Evolutionary conservation across 2,888 invertebrate genomes (phyloP), one percentile per base, ranked within the genome.

Genomic region (Prenolepis imparis): DNA sequence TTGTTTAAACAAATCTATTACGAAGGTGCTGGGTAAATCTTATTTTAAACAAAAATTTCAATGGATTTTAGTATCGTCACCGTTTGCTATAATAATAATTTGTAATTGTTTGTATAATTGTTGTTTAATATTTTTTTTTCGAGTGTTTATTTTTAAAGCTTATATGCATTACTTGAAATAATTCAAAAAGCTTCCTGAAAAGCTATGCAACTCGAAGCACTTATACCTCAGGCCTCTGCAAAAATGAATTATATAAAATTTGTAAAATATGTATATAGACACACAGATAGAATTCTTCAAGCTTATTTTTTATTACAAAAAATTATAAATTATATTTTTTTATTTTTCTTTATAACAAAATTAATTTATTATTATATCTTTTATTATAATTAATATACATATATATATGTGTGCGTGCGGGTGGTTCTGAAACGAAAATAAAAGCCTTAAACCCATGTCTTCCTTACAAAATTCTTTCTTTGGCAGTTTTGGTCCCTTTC

Each of bases 1-100:
- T 70, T 80, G 44, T 70, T 80, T 59, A 70, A 70, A 80, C 72
- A 70, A 70, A 80, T 44, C 36, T 32, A 59, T 80, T 68, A 70
- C 4, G 57, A 24, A 67, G 15, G 28, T 64, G 36, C 24, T 24
- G 48, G 24, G 36, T 18, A 3, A 24, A 61, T 32, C 24, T 75
- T 48, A 36, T 48, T n/a, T 66, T 66, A 12, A 15, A 21, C 44
- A 6, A 9, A 74, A 24, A 48, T 32, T 63, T 24, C 15, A n/a
- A 18, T 48, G 36, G 4, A 44, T 44, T 44, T 44, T n/a, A 18
- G 15, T n/a, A 9, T 61, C 28, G 12, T 6, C 1, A 9, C 36
- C 39, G 24, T 39, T 57, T 24, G 18, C 1, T 52, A 21, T 48
- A 36, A 21, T 1, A 52, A 52, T 52, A 52, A 52, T 70, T 52